phyloP scores from a whole-genome alignment of 1,140 invertebrate species.

The Hycleus cichorii region DNA sequence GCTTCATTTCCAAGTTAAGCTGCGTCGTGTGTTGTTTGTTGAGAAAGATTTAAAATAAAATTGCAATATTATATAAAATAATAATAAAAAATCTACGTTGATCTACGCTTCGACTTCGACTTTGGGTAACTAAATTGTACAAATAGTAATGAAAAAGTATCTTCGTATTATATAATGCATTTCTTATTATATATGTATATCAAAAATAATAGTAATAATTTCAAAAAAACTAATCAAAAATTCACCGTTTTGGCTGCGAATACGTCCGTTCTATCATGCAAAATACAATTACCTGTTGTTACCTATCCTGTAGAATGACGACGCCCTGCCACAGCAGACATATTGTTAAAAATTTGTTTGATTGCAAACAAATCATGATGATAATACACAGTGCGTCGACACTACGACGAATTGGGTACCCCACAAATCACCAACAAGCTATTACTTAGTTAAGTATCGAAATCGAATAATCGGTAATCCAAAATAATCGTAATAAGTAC shows the following conservation, averaged over 20 bases:
- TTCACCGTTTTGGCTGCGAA: conserved; percentile 39
- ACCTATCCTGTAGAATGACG: conserved; percentile 16
- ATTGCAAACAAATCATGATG: conserved; percentile 6
- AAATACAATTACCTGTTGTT: conserved; percentile 14
- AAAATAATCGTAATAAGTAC: conserved; percentile 3
- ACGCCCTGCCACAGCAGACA: conserved; percentile 30
- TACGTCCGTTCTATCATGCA: conserved; percentile 24
- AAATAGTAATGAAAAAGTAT: conserved; percentile 35
- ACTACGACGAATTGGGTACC: conserved; percentile 19
- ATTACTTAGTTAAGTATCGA: conserved; percentile 16
- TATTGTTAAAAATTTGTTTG: conserved; percentile 32
- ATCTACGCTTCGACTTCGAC: conserved; percentile 35
- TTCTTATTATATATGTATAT: conserved; percentile 18
- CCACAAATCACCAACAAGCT: conserved; percentile 8
- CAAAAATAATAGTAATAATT: too few species aligned
- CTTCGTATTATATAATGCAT: conserved; percentile 33
- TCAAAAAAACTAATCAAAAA: conserved; percentile 8
- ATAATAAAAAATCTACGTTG: conserved; percentile 8
- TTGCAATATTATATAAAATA: not conserved
- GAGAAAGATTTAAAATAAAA: not conserved
- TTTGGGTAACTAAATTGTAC: conserved; percentile 42
- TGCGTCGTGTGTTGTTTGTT: conserved; percentile 2
- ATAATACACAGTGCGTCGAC: conserved; percentile 17
- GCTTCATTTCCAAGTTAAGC: not conserved
- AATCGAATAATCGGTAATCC: not conserved